Base-by-base conservation (phyloP, 2,113 vertebrate species). In the Pedionomus torquatus region DNA sequence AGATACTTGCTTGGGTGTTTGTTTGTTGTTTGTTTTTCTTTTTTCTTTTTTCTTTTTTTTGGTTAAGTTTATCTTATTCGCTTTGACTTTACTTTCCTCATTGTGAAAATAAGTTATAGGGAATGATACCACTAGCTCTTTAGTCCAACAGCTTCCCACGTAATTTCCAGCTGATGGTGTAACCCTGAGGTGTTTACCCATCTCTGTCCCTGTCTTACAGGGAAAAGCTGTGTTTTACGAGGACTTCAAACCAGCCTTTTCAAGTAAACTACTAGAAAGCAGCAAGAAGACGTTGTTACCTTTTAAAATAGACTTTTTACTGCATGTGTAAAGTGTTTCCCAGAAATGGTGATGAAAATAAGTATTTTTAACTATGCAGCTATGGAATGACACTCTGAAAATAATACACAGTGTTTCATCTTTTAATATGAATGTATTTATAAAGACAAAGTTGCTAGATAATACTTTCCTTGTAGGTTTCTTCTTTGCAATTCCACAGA, bases 321-420 rank as follows among this genome's bases (percentile, higher is more conserved):
- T 92, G 17, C 0, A 1, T 30, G 15, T 71, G 8, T 71, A 15
- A 90, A 78, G 55, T n/a, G 43, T 64, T 94, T 80, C 51, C 72
- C 51, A 82, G 90, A 90, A 92, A 75, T 81, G 60, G 26, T 90
- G 90, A 74, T 92, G 87, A 70, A 90, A 93, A 93, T 71, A 84
- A 60, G 2, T 83, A 81, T 66, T 89, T 96, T 90, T 81, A 90
- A 94, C 83, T 71, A 20, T 39, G 33, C 43, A 64, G 63, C 76
- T 68, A 5, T 83, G 90, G 55, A 81, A 31, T 48, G 64, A 31
- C 23, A 28, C 60, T 51, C 81, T 78, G 90, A 86, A 95, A 93
- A 77, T 93, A 95, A 88, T 91, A 72, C 37, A 61, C 23, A 41
- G 35, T 58, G 60, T 74, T 94, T 83, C 18, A 44, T 77, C 35